Conservation (phyloP, 1,140 invertebrate species). For the Megalopta genalis region DNA sequence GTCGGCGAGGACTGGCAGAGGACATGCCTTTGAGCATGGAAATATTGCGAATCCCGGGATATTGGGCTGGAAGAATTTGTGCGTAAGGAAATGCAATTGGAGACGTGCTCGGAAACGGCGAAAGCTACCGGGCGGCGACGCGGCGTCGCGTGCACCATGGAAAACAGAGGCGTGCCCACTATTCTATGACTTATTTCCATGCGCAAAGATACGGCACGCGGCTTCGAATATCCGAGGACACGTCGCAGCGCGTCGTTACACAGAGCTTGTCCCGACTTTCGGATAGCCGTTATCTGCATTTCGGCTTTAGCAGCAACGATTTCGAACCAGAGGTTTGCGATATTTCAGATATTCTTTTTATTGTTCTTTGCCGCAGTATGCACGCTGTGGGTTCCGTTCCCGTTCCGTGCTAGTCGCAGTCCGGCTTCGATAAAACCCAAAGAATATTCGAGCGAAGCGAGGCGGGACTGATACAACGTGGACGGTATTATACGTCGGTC, state of each 20-base stretch:
- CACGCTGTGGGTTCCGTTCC: no score
- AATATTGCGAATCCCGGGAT: conserved; percentile 52
- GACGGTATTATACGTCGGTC: no score
- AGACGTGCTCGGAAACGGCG: conserved; percentile 44
- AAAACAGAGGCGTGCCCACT: conserved; percentile 2
- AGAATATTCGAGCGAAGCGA: no score
- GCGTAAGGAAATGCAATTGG: conserved; percentile 51
- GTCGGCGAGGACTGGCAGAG: conserved; percentile 9
- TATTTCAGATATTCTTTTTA: no score
- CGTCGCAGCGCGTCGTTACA: neutral
- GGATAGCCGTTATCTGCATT: no score
- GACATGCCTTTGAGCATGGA: conserved; percentile 50
- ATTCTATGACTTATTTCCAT: neutral
- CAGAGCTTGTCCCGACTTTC: neutral
- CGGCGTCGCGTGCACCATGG: neutral
- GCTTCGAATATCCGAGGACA: neutral
- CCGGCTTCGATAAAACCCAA: no score
- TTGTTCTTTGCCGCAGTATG: no score
- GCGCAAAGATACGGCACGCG: neutral
- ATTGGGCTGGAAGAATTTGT: conserved; percentile 48
- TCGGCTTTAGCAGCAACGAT: no score
- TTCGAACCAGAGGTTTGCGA: no score
- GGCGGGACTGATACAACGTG: no score
- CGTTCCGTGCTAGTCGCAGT: no score
- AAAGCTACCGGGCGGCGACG: neutral